Percentiles rank a stretch among this genome's conserved stretches.
These are phyloP conservation scores for Valencia hispanica DNA, from an alignment of 2,797 vertebrate species.

Conservation along the genomic window DNA sequence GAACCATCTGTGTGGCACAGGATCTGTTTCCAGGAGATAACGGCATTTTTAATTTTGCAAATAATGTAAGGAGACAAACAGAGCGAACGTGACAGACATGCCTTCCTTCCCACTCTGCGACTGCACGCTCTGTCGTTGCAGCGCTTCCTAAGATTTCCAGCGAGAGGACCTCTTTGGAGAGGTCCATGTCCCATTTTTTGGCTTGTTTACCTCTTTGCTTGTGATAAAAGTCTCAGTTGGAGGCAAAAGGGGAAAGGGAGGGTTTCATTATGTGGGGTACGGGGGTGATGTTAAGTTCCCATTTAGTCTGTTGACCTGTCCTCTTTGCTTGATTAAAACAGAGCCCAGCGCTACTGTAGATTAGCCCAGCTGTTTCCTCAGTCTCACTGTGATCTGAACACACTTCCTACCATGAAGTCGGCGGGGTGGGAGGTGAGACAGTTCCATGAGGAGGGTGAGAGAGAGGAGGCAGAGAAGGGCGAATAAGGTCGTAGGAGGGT, in stretches of 20 bases:
- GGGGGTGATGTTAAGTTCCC: constrained; percentile 72
- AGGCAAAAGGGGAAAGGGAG: constrained; percentile 63
- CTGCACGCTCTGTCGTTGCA: constrained; percentile 36
- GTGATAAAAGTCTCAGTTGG: constrained; percentile 68
- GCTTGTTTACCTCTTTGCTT: constrained; percentile 61
- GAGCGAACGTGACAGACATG: constrained; percentile 34
- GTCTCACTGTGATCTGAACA: constrained; percentile 66
- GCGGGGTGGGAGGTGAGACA: constrained; percentile 32
- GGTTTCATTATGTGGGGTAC: constrained; percentile 64
- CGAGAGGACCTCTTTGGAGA: constrained; percentile 59
- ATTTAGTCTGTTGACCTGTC: constrained; percentile 56
- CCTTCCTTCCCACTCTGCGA: constrained; percentile 66
- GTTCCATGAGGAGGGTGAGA: constrained; percentile 31
- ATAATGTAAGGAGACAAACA: constrained; percentile 59
- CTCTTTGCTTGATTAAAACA: constrained; percentile 72
- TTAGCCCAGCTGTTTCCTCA: constrained; percentile 81
- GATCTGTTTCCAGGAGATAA: constrained; percentile 87
- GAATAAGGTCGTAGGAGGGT: constrained; percentile 40
- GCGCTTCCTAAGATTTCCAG: constrained; percentile 58
- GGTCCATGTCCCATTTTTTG: constrained; percentile 53
- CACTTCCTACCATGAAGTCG: constrained; percentile 63
- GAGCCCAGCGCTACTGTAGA: constrained; percentile 68
- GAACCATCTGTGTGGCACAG: constrained; percentile 79
- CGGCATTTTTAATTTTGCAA: constrained; percentile 80
- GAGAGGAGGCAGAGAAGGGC: constrained; percentile 6